Base-by-base conservation (phyloP, 2,888 invertebrate genomes). In the Dascillus cervinus region DNA sequence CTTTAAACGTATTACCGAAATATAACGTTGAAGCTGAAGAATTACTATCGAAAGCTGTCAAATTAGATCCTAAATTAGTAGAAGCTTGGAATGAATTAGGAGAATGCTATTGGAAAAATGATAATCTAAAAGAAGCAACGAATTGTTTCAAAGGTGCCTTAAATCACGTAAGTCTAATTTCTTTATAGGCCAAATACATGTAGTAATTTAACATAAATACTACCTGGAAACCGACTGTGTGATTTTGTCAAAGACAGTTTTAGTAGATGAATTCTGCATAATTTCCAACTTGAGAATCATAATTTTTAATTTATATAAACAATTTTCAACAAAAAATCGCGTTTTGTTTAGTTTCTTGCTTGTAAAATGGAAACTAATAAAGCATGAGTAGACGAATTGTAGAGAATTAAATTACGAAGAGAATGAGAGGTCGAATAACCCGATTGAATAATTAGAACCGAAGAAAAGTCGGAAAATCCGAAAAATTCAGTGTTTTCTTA, bases 21-120 rank as follows among this genome's bases (percentile, higher is more conserved):
- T 83, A 79, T 53, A 77, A 77, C 49, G 70, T 74, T 9, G 72
- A 79, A 48, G 83, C 86, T 0, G 78, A 82, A 39, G 82, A 82
- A 49, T 71, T 77, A 27, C 67, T 91, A 24, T 82, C 85, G 26
- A 86, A 84, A 60, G 81, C 90, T 3, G 82, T 90, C 0, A 91
- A 91, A 60, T 65, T 90, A 21, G 82, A 88, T 54, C 87, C 88
- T 1, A 80, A 78, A 46, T 63, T 83, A 31, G 75, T 83, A 0
- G 81, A 82, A 30, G 88, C 88, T 0, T 91, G 90, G 90, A 89
- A 89, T 55, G 83, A 89, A 58, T 69, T 92, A 1, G 91, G 91
- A 1, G 88, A 89, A 60, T 84, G 83, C 54, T 87, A 85, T 58
- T 89, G 87, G 82, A 90, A 90, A 63, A 84, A 83, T 53, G 76